Base-by-base conservation (phyloP, 1,140 invertebrate genomes). In the Neodiprion pinetum region DNA sequence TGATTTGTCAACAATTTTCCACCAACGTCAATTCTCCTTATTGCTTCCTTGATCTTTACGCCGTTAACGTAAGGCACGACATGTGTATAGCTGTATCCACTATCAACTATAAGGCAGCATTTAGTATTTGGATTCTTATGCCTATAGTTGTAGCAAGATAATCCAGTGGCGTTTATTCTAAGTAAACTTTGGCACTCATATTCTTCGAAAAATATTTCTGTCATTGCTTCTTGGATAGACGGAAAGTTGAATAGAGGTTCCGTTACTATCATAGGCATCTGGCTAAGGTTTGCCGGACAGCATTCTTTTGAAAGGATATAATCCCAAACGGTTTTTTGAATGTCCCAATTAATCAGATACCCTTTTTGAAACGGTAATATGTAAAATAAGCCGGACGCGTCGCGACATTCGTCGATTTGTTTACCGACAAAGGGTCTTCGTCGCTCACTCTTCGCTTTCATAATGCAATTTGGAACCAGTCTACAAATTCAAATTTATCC, bases 1-100 rank as follows among this genome's bases (percentile, higher is more conserved):
- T 99, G 96, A 90, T 99, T 99, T 0, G 99, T 99, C 69, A 99
- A 87, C 7, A 97, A 90, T 90, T 99, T 99, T 0, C 99, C 98
- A 10, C 98, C 99, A 76, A 99, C 91, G 90, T 99, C 96, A 74
- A 99, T 94, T 78, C 98, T 92, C 78, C 92, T 88, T 72, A 96
- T 94, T 21, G 91, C 94, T 80, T 95, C 91, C 81, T 93, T 93
- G 28, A 96, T 89, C 82, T 95, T 95, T 71, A 94, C 93, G 1
- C 97, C 96, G 76, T 96, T 94, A n/a, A 98, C 92, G 87, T 97
- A 99, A 0, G 98, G 98, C 5, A 98, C 92, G 67, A 99, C 92
- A 81, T 99, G 97, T 7, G 97, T 98, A 84, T 97, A 99, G 86
- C 97, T 99, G 79, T 97, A 99, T 5, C 98, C 98, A 11, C 93